Base-by-base conservation (phyloP, 1,140 invertebrate species). In the Papilio polyxenes region DNA sequence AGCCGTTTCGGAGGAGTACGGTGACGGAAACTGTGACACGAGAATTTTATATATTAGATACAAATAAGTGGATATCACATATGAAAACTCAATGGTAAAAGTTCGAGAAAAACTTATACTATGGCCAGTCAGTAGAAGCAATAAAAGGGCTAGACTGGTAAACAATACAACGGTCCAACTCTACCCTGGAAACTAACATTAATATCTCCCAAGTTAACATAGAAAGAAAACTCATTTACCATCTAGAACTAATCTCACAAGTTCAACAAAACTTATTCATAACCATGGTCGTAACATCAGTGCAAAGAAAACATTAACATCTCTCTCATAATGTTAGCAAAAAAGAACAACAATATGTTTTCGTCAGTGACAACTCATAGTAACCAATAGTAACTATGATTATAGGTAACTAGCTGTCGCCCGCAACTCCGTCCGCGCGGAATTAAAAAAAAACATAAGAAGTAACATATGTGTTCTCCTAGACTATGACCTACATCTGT, bases 251-350 rank as follows among this genome's bases (percentile, higher is more conserved):
- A 72, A 72, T 40, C 65, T 72, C 23, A 72, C 1, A 72, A 72
- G 31, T 72, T 72, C 11, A 72, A 72, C 65, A 69, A 37, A 69
- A 69, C 31, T 69, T 37, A 69, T 69, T 31, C 23, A 37, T 69
- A 23, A 59, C 9, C 10, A 10, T 13, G 0, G 8, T 51, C 11
- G 49, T 10, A 10, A 51, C 13, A 51, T 7, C 56, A 1, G 56
- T 59, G n/a, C 56, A n/a, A 20, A 17, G 15, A 59, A n/a, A 8
- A n/a, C 20, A 59, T 59, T 20, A n/a, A 3, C n/a, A 59, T 59
- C 17, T 13, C 53, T 56, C 15, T 56, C 17, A 20, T 59, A n/a
- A 17, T 9, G 0, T 59, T 20, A 7, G n/a, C n/a, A n/a, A 59
- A 59, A 59, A 59, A 10, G n/a, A 17, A 20, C 6, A 59, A 8